Base-by-base conservation (phyloP, 2,888 invertebrate genomes). In the Cryptus viduatorius region DNA sequence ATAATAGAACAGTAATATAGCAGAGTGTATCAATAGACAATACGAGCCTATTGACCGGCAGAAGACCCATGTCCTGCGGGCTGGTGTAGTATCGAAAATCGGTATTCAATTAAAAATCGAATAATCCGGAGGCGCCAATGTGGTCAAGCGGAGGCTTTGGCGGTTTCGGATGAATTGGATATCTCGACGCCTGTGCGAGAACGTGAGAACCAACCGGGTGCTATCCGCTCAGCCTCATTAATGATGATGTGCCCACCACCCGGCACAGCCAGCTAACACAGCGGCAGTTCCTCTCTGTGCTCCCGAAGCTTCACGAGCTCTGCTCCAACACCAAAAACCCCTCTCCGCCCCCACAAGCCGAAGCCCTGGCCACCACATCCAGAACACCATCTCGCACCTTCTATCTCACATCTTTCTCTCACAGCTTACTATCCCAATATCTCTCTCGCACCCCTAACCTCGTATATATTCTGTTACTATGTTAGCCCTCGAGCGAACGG, bases 221-320 rank as follows among this genome's bases (percentile, higher is more conserved):
- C 89, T 89, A 92, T 91, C 91, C 92, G 91, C 92, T 91, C 95
- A 95, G 95, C 95, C 96, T 96, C 96, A 96, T 96, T 96, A 96
- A 96, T 96, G 96, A 96, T 96, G 96, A 96, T 96, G 96, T 96
- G 96, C 95, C 96, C 95, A 96, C 96, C 96, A 95, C 95, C 95
- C 95, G 96, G 96, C 96, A 96, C 65, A 68, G 69, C 69, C 53
- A 85, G 73, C 78, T 56, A 81, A 53, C 77, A 37, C 29, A 12
- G 31, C 59, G 59, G 59, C 12, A 24, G 59, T 59, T 59, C 29
- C 24, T 24, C 29, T 77, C 61, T 61, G 53, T 50, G 29, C 77
- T 73, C 77, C 42, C 19, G 50, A n/a, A 29, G 50, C 69, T 65
- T 64, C 69, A 37, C 59, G 69, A 56, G 44, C 46, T 44, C 29